Evolutionary conservation across 1,140 invertebrate species (phyloP), one percentile per base, ranked within the genome.

Genomic region (Reticulitermes speratus): DNA sequence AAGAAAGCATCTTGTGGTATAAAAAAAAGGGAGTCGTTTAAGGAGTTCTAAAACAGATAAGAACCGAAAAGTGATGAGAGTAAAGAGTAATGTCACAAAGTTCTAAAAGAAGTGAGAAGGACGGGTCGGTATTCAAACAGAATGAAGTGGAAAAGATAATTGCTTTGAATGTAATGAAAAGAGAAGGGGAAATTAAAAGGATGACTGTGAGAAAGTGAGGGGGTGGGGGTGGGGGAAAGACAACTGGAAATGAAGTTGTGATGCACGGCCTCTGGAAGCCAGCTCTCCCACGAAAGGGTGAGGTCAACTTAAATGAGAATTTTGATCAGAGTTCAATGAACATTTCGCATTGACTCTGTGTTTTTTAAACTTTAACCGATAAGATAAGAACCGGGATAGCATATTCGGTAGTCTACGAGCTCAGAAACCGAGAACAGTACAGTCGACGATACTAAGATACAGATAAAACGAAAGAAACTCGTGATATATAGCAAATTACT

Each of bases 61-160:
- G 65, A 75, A 75, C 65, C 65, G 65, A 75, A 75, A 30, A 75
- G 65, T 75, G 65, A 14, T 14, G 25, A 30, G 65, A 75, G 65
- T n/a, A 25, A 75, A 75, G 16, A 75, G n/a, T 75, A 75, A 75
- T 30, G 65, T 75, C 65, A 30, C n/a, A 16, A 75, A 75, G 65
- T 75, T 75, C 65, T 75, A 55, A 12, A 55, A 55, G 19, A 16
- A 12, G 65, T 3, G 25, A 75, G 65, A 30, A 30, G 25, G 9
- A 30, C 0, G 65, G n/a, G 59, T 65, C 14, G 59, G 14, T n/a
- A 65, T 65, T 65, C 59, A 65, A 65, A 65, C 59, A 65, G 65
- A 75, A 75, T 75, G 65, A 75, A 75, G 65, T 75, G 65, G 65
- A 30, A 75, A 75, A 75, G 65, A 75, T 75, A 75, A 75, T 75